phyloP scores from a whole-genome alignment of 2,797 vertebrate species.

The Melanogrammus aeglefinus region DNA sequence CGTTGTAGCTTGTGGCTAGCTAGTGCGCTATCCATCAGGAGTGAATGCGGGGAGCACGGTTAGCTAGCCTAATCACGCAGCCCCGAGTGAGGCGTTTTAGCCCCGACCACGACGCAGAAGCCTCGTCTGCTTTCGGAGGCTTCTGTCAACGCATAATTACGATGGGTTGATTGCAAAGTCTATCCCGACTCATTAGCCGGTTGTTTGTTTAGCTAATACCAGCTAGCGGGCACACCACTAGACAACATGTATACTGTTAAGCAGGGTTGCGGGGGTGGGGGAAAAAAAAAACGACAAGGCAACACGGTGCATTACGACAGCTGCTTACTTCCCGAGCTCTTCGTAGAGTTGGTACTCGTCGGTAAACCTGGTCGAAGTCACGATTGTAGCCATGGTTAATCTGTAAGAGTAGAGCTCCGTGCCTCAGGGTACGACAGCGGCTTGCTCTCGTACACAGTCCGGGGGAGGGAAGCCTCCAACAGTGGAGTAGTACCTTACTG shows the following conservation, averaged over 20 bases:
- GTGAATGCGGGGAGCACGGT: conserved; percentile 37
- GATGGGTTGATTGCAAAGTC: neutral
- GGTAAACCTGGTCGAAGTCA: conserved; percentile 92
- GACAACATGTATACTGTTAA: conserved; percentile 52
- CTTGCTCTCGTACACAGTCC: conserved; percentile 62
- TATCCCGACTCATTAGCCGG: neutral
- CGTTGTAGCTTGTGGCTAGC: conserved; percentile 34
- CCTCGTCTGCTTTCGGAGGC: neutral
- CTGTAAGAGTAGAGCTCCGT: conserved; percentile 51
- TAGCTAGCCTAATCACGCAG: conserved; percentile 36
- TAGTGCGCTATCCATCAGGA: conserved; percentile 17
- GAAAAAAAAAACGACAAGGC: conserved; percentile 50
- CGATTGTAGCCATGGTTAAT: conserved; percentile 76
- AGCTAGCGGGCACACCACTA: conserved; percentile 41
- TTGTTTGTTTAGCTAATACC: conserved; percentile 18
- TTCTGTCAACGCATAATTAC: conserved; percentile 10
- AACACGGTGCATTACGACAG: conserved; percentile 57
- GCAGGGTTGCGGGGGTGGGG: conserved; percentile 37
- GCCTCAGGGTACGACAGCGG: conserved; percentile 59
- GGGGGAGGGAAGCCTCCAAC: conserved; percentile 68
- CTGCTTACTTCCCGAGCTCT: conserved; percentile 96
- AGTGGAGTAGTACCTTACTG: conserved; percentile 64
- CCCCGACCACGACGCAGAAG: conserved; percentile 36
- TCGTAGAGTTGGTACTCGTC: conserved; percentile 98
- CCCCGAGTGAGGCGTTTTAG: conserved; percentile 26